These are phyloP conservation scores for Tetanocera ferruginea DNA, from an alignment of 2,888 invertebrate species.

Conservation along the genomic window DNA sequence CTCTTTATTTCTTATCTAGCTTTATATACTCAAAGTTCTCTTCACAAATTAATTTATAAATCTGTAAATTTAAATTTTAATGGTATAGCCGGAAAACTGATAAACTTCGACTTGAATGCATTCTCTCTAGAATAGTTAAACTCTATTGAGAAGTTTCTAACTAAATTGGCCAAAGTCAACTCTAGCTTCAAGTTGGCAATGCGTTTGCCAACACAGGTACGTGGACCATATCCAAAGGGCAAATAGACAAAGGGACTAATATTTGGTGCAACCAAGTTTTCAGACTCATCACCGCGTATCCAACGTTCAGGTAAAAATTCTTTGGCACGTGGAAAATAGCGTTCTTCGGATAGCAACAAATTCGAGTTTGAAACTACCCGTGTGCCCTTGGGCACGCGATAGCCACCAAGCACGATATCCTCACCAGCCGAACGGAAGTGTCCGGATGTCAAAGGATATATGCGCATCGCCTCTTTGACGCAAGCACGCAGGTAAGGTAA, in stretches of 20 bases:
- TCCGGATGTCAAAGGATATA: constrained; percentile 75
- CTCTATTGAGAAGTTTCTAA: constrained; percentile 67
- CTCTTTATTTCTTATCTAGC: too few relatives aligned
- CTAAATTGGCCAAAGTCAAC: constrained; percentile 69
- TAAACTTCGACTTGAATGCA: constrained; percentile 52
- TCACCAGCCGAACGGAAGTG: constrained; percentile 73
- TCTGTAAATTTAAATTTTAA: constrained; percentile 65
- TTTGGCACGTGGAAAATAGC: constrained; percentile 75
- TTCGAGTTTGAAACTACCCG: constrained; percentile 83
- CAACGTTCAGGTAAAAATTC: constrained; percentile 84
- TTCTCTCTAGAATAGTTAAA: constrained; percentile 64
- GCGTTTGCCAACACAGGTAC: constrained; percentile 79
- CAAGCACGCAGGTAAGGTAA: constrained; percentile 79
- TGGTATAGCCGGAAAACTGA: constrained; percentile 64
- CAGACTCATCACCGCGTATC: constrained; percentile 68
- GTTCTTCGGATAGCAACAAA: constrained; percentile 73
- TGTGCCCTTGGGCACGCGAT: constrained; percentile 76
- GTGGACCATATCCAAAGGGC: constrained; percentile 80
- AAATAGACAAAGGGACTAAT: constrained; percentile 67
- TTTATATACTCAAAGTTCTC: too few relatives aligned
- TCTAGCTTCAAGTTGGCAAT: constrained; percentile 80
- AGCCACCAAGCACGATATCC: constrained; percentile 76
- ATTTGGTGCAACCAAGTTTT: constrained; percentile 54
- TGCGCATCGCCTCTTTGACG: constrained; percentile 79
- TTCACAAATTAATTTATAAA: constrained; percentile 28